Evolutionary conservation across 2,888 invertebrate genomes (phyloP), one percentile per base, ranked within the genome.

Genomic region (Cinara cedri): DNA sequence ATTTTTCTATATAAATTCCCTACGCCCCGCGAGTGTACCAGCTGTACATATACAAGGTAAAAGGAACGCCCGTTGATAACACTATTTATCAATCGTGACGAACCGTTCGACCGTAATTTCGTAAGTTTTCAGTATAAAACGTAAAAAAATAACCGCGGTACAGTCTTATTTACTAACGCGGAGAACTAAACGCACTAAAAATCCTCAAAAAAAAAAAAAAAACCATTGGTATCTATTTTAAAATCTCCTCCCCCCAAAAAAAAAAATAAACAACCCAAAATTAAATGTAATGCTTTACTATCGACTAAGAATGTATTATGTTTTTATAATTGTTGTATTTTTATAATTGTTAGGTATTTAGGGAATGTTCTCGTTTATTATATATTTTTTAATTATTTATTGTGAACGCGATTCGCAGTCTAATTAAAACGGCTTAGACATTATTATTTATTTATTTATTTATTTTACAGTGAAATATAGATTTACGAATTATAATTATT

Each of bases 11-110:
- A 57, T 44, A 62, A 51, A 54, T 75, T 65, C 24, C 26, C 10
- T 49, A 51, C 11, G 49, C 26, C 21, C 44, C 8, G 34, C 13
- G n/a, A 44, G 24, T 54, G 60, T 72, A 62, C n/a, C 1, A 34
- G 34, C 26, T 34, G 34, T 14, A 42, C 19, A 21, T 34, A 51
- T 14, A 42, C 19, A 21, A 51, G 62, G 46, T 19, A 21, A 16
- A 21, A 51, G 62, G 46, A 76, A 68, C 66, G 60, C 68, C 55
- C 68, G 76, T 49, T 57, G 76, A 76, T 66, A 76, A 26, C n/a
- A n/a, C n/a, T n/a, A n/a, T 14, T 55, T 55, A 57, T 68, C 49
- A 68, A 51, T 60, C 66, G 57, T 76, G 46, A 76, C 34, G 24
- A 70, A 51, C 55, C 51, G 42, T 19, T 21, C 49, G 34, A 49